Evolutionary conservation across 2,797 vertebrate genomes (phyloP), one percentile per base, ranked within the genome.

Genomic region (Momotus momota): DNA sequence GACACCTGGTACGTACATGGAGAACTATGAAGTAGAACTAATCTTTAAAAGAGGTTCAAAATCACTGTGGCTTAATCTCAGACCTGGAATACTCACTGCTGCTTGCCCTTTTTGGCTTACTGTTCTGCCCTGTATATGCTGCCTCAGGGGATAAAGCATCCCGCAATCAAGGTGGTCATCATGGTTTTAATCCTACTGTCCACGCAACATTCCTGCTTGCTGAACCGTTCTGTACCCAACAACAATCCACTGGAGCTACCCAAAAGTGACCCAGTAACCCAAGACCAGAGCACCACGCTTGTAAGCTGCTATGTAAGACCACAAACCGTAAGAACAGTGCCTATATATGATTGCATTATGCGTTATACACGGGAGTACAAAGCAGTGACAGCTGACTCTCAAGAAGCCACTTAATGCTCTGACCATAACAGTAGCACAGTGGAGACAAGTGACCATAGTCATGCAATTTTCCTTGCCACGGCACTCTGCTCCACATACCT

Each of bases 381-480:
- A 71, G 66, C 43, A 86, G 49, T 57, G 84, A 52, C 64, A 87
- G 45, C 51, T 84, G 66, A 84, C 58, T 84, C 84, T 31, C 54
- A 83, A 89, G 31, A 74, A 89, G n/a, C 19, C 65, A 90, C 72
- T 66, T 60, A 43, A 43, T 29, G 40, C 31, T 84, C 82, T 71
- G 69, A 90, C 58, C 49, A 13, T 22, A 79, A 45, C 49, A 72
- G 46, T 0, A 83, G 80, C 64, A 78, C 51, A 64, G 19, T 7
- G 23, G 57, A 83, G 57, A 77, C 41, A 65, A 71, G 54, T 27
- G 41, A 85, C 46, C 81, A 77, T 0, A 86, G 43, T 31, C 51
- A 70, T 4, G 14, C 38, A 58, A 29, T 70, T 66, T 72, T 29
- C 72, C 38, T 73, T 73, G 45, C 51, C 78, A 60, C 1, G 0